These are phyloP conservation scores for Bombus consobrinus DNA, from an alignment of 1,140 invertebrate species.

Conservation along the genomic window DNA sequence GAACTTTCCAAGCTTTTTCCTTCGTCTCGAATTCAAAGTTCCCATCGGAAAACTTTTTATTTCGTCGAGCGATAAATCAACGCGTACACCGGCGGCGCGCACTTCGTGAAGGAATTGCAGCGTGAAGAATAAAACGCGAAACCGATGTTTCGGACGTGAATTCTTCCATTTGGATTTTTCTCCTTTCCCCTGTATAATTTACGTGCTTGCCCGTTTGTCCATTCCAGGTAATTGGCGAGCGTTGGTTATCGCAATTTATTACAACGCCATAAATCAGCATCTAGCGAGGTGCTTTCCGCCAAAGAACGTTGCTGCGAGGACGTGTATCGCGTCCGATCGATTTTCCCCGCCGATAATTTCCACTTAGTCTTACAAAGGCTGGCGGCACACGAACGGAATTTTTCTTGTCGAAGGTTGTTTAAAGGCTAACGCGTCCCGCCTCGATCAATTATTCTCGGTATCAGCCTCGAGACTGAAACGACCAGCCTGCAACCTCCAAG, in stretches of 20 bases:
- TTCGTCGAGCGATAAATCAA: background rate
- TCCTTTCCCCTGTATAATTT: background rate
- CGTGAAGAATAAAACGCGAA: too few relatives aligned
- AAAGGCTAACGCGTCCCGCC: background rate
- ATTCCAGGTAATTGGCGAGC: background rate
- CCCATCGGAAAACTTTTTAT: background rate
- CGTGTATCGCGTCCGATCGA: background rate
- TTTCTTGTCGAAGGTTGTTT: conserved; percentile 12
- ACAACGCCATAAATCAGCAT: background rate
- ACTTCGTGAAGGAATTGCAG: too few relatives aligned
- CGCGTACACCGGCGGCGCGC: too few relatives aligned
- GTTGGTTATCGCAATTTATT: background rate
- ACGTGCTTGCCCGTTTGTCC: background rate
- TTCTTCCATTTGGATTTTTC: background rate
- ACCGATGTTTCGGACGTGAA: too few relatives aligned
- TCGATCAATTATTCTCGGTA: background rate
- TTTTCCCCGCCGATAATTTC: background rate
- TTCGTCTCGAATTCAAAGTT: background rate
- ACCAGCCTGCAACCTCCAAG: background rate
- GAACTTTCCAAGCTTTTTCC: background rate
- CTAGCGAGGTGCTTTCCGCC: background rate
- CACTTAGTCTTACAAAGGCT: background rate
- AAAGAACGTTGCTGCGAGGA: background rate
- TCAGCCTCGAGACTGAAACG: too few relatives aligned
- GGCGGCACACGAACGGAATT: background rate